These are phyloP conservation scores for Percopsis omiscomaycus DNA, from an alignment of 2,797 vertebrate genomes.

Conservation along the genomic window DNA sequence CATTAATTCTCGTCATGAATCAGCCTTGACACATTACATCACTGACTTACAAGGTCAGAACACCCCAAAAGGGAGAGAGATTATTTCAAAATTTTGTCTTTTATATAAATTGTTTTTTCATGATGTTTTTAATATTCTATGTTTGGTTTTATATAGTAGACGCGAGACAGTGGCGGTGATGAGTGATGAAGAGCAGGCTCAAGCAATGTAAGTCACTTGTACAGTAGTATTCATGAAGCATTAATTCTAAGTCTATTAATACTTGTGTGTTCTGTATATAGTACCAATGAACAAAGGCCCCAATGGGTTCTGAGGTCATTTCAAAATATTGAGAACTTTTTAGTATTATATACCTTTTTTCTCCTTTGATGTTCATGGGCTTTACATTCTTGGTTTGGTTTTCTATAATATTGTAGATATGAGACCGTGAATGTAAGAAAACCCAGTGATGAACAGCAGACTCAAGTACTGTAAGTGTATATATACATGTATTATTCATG, in stretches of 20 bases:
- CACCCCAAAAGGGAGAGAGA: too few relatives aligned
- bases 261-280: too few relatives aligned
- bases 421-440: not conserved
- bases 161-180: slow-evolving; percentile 36
- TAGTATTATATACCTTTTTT: too few relatives aligned
- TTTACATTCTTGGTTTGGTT: too few relatives aligned
- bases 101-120: too few relatives aligned
- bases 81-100: not conserved
- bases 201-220: slow-evolving; percentile 21
- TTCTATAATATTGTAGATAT: too few relatives aligned
- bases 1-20: slow-evolving; percentile 12
- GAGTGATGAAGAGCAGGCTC: not conserved
- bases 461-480: not conserved
- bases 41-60: not conserved
- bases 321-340: too few relatives aligned
- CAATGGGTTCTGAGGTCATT: too few relatives aligned
- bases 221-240: slow-evolving; percentile 22
- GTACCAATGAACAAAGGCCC: too few relatives aligned
- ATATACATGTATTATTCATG: not conserved
- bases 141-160: slow-evolving; percentile 21
- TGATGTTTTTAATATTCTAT: not conserved
- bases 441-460: not conserved
- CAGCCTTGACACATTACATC: not conserved
- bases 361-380: too few relatives aligned
- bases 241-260: too few relatives aligned